These are phyloP conservation scores for Athetis lepigone DNA, from an alignment of 2,888 invertebrate genomes.

Conservation along the genomic window DNA sequence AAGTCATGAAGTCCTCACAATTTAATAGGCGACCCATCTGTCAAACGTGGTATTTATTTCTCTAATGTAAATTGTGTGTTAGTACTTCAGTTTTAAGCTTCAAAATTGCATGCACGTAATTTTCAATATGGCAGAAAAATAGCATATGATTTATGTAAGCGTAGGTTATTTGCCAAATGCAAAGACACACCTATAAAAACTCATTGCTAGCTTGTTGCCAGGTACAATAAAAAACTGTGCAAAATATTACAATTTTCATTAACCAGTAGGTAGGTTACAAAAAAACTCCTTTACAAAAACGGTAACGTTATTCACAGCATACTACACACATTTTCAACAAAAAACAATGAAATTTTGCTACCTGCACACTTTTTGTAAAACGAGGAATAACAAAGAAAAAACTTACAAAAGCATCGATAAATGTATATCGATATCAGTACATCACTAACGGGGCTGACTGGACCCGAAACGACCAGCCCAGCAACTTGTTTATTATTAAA, in stretches of 20 bases:
- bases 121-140: neutral
- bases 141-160: too few species aligned
- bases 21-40: neutral
- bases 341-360: constrained; percentile 24
- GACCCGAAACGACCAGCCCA: constrained; percentile 51
- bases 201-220: neutral
- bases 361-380: constrained; percentile 13
- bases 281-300: constrained; percentile 5
- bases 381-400: constrained; percentile 42
- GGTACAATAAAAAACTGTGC: neutral
- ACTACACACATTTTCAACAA: constrained; percentile 18
- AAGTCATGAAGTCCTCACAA: too few species aligned
- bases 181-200: neutral
- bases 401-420: constrained; percentile 42
- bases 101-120: neutral
- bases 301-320: constrained; percentile 12
- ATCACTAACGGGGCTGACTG: constrained; percentile 57
- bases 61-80: neutral
- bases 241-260: neutral
- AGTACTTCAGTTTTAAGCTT: neutral
- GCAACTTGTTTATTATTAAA: constrained; percentile 49
- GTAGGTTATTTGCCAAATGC: too few species aligned
- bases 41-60: neutral
- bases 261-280: neutral
- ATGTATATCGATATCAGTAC: constrained; percentile 54